Percentiles rank a stretch among this genome's conserved stretches.
phyloP scores from a whole-genome alignment of 2,888 invertebrate species.

The Amaurobius ferox region DNA sequence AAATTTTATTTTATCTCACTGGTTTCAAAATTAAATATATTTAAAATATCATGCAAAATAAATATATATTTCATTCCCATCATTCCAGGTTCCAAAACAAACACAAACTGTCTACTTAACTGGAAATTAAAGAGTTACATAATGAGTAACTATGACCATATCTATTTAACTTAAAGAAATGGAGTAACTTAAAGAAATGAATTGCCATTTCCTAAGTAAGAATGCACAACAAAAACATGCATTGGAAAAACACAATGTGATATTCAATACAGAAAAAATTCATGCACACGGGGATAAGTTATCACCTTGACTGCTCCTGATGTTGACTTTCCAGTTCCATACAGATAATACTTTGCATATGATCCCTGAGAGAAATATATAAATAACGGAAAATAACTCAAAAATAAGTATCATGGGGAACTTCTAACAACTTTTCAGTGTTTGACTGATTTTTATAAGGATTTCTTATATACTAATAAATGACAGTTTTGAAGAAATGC shows the following conservation, averaged over 20 bases:
- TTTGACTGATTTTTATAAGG: not conserved
- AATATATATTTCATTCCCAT: not conserved
- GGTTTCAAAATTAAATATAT: no score
- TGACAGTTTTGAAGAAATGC: no score
- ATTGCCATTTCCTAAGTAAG: no score
- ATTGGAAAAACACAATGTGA: not conserved
- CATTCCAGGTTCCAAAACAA: not conserved
- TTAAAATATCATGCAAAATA: slow-evolving; percentile 17
- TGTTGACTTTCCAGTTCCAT: slow-evolving; percentile 73
- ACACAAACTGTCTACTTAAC: not conserved
- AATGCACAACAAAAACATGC: slow-evolving; percentile 4
- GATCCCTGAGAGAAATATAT: slow-evolving; percentile 72
- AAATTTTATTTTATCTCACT: no score
- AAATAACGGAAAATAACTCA: slow-evolving; percentile 69
- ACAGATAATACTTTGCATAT: slow-evolving; percentile 74
- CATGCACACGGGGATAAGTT: slow-evolving; percentile 61
- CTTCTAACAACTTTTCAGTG: not conserved
- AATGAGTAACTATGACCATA: no score
- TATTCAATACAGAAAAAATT: not conserved
- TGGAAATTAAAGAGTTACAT: not conserved
- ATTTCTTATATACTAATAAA: no score
- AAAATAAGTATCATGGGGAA: slow-evolving; percentile 38
- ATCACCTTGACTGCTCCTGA: slow-evolving; percentile 73
- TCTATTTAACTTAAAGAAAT: no score
- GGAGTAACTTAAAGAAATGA: no score